Base-by-base conservation (phyloP, 1,140 invertebrate species). In the Myzus persicae region DNA sequence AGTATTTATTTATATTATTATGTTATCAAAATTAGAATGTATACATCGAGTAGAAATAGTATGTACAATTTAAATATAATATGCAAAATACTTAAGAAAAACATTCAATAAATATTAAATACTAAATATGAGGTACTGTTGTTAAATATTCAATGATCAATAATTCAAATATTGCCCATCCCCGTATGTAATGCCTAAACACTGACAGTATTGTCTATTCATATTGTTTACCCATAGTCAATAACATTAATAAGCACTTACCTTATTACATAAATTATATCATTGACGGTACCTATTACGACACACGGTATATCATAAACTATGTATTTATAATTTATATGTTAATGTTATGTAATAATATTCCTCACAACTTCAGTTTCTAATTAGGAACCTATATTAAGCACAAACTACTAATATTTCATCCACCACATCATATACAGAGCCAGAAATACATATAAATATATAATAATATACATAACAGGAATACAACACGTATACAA, bases 281-380 rank as follows among this genome's bases (percentile, higher is more conserved):
- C n/a, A n/a, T 76, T 76, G 31, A 18, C 59, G n/a, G 59, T 76
- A 76, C 14, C 59, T 31, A 76, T 76, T 67, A 67, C 59, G 31
- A 14, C 59, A n/a, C 59, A 76, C 5, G 14, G 4, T 76, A 18
- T 31, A 59, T 48, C 11, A 31, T 59, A 51, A 9, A 31, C n/a
- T n/a, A n/a, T n/a, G 31, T 26, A 26, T 76, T 48, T 48, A 48
- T 48, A 48, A 76, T 76, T n/a, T n/a, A n/a, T 76, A 76, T n/a
- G n/a, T 18, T 76, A 76, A 76, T 76, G n/a, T 76, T 76, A n/a
- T n/a, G n/a, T n/a, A 76, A 76, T n/a, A n/a, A 76, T 76, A 76
- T 76, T 76, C 59, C 14, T 76, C 14, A 18, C 14, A n/a, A 76
- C 31, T 36, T n/a, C 14, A 76, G 59, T 76, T n/a, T 76, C 59